Base-by-base conservation (phyloP, 1,140 invertebrate genomes). In the Zaprionus vittiger region DNA sequence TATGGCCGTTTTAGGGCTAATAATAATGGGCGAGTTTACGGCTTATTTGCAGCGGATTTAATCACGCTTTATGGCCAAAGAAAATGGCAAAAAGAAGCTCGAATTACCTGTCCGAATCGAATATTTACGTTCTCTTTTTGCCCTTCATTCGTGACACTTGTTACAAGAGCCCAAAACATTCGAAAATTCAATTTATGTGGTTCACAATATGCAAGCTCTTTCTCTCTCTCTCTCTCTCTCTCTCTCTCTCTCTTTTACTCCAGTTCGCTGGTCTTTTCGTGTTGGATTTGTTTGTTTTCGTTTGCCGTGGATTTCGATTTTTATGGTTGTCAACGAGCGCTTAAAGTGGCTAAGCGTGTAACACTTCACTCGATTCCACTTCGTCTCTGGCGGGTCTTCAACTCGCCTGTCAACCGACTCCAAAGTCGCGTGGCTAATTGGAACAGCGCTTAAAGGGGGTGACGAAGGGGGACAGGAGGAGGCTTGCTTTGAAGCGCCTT, bases 281-380 rank as follows among this genome's bases (percentile, higher is more conserved):
- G 44, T 34, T 76, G 34, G 34, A 65, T 41, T 76, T 72, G 65
- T 63, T 62, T 75, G 55, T 57, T 41, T 54, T 56, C 41, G 55
- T 26, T 24, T 38, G 49, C 15, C 17, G 37, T 65, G 61, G 54
- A 72, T 76, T 75, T 71, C 59, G 73, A 75, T 71, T 76, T 76
- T 76, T 76, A 72, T 72, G 68, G 73, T 41, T 68, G 73, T 71
- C 73, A 76, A 76, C 73, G 65, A 76, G 68, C 68, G 68, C 61
- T 76, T 65, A 76, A 76, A 76, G 73, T 76, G 73, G 73, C 68
- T 72, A 72, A 76, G 38, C 68, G 41, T 76, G 73, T 76, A 76
- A 72, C 54, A 54, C 68, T 59, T 34, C 15, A 14, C 52, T 22
- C 14, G 34, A 20, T 37, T 26, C 41, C 57, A 22, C 38, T 14